Conservation (phyloP, 1,140 invertebrate genomes). For the Lucilia cuprina region DNA sequence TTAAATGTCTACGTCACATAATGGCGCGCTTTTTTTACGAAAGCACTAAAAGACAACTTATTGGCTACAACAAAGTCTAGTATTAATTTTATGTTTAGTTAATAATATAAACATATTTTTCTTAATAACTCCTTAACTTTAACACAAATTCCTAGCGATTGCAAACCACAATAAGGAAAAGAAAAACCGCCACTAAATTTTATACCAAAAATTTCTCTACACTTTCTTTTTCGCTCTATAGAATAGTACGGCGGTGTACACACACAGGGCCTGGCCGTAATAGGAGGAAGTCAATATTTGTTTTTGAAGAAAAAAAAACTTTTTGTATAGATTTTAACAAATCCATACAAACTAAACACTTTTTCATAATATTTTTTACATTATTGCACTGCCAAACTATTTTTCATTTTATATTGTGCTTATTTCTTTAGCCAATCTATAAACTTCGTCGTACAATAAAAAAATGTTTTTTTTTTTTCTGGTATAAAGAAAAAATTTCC, state of each 20-base stretch:
- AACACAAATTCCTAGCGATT: neutral
- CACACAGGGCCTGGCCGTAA: slow-evolving; percentile 18
- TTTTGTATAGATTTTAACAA: neutral
- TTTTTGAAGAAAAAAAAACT: neutral
- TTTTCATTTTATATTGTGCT: neutral
- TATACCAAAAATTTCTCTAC: slow-evolving; percentile 25
- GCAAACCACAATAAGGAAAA: neutral
- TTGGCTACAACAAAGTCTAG: neutral
- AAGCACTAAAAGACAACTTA: slow-evolving; percentile 18
- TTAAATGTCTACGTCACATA: slow-evolving; percentile 55
- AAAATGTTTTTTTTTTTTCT: neutral
- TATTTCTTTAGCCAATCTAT: neutral
- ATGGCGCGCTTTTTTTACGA: slow-evolving; percentile 59
- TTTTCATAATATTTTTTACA: neutral
- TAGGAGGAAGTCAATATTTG: neutral
- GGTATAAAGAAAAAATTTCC: slow-evolving; percentile 18
- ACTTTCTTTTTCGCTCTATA: slow-evolving; percentile 31
- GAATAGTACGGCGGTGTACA: neutral
- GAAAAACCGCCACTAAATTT: slow-evolving; percentile 23
- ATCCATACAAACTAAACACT: neutral
- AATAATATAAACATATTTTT: neutral
- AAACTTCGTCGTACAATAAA: neutral
- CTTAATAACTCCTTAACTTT: neutral
- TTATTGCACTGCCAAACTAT: neutral
- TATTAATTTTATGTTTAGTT: neutral